Conservation (phyloP, 2,113 vertebrate species). For the Tachysurus vachellii region DNA sequence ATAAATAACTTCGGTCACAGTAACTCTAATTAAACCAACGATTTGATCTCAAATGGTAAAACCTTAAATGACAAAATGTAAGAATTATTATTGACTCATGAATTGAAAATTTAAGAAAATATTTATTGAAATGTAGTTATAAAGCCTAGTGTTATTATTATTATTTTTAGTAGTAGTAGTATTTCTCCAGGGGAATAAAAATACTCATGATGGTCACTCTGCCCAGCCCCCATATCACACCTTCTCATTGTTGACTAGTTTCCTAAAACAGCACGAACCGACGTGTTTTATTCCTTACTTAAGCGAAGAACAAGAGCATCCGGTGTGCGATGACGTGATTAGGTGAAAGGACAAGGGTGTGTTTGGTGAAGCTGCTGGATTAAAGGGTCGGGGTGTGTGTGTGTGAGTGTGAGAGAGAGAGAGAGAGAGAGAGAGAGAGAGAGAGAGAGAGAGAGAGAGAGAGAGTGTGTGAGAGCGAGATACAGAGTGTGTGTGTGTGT, state of each 20-base stretch:
- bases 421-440: not conserved
- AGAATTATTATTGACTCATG: too few species aligned
- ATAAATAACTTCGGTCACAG: too few species aligned
- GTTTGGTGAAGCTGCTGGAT: constrained; percentile 14
- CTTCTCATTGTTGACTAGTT: not conserved
- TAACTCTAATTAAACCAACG: too few species aligned
- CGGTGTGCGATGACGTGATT: constrained; percentile 66
- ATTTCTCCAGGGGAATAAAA: too few species aligned
- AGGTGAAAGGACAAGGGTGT: constrained; percentile 64
- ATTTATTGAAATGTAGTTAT: too few species aligned
- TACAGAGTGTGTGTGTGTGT: not conserved
- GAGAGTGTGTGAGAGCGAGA: not conserved
- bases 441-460: not conserved
- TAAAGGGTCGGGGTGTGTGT: not conserved
- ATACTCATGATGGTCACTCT: too few species aligned
- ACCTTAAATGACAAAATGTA: too few species aligned
- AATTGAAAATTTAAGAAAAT: too few species aligned
- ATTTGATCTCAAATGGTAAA: too few species aligned
- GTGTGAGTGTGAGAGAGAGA: not conserved
- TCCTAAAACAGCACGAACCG: not conserved
- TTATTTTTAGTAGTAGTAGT: too few species aligned
- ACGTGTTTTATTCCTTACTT: not conserved
- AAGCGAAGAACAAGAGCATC: constrained; percentile 16
- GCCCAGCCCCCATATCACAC: too few species aligned
- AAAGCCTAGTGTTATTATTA: too few species aligned